Evolutionary conservation across 2,113 vertebrate species (phyloP).

Genomic region (Oryzias celebensis): DNA sequence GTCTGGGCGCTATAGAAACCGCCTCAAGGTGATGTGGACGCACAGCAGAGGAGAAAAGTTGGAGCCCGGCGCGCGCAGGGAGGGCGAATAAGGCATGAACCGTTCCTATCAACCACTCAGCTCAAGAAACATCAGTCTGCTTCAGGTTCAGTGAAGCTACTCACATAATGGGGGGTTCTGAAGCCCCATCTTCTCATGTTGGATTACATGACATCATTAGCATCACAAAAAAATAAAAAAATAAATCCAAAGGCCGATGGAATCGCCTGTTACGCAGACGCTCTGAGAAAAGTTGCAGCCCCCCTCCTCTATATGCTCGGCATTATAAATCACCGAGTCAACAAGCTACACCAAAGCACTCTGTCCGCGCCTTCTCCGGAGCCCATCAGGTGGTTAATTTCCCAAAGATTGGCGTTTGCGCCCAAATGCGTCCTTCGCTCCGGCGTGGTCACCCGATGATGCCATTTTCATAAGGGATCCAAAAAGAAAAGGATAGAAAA

Average conservation of each 20-base stretch:
- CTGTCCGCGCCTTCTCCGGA: conserved; percentile 28
- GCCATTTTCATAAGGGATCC: conserved; percentile 63
- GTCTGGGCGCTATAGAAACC: conserved; percentile 28
- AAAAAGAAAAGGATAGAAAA: background rate
- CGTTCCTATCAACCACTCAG: conserved; percentile 39
- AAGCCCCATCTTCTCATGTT: conserved; percentile 18
- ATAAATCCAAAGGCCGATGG: conserved; percentile 25
- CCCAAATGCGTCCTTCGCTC: conserved; percentile 52
- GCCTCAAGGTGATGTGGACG: conserved; percentile 41
- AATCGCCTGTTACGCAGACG: conserved; percentile 57
- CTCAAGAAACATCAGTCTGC: conserved; percentile 32
- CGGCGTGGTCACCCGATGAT: conserved; percentile 59
- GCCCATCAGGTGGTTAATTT: conserved; percentile 72
- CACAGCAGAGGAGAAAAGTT: conserved; percentile 57
- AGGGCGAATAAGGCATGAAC: conserved; percentile 43
- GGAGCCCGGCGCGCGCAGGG: conserved; percentile 45
- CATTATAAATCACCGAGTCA: conserved; percentile 57
- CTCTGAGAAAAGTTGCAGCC: conserved; percentile 53
- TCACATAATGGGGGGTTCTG: conserved; percentile 35
- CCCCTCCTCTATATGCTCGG: conserved; percentile 44
- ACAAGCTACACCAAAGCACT: conserved; percentile 44
- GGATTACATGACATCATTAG: conserved; percentile 66
- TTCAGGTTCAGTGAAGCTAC: conserved; percentile 40
- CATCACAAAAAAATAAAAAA: conserved; percentile 16
- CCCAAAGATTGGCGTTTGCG: conserved; percentile 27